phyloP scores from a whole-genome alignment of 2,888 invertebrate genomes.

The Timema cristinae region DNA sequence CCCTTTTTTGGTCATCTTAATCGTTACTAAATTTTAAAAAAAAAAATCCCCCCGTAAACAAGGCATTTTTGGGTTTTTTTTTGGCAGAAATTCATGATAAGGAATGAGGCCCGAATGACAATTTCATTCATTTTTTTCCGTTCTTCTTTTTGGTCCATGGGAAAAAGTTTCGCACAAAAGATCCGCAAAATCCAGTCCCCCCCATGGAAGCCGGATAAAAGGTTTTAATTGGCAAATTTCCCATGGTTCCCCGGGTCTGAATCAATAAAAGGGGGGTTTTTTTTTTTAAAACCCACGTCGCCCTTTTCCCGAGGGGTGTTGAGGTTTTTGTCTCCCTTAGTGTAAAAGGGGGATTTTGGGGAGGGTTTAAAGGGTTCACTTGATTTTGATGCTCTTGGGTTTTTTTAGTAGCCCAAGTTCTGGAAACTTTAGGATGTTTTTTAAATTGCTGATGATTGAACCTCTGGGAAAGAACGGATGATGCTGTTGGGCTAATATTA shows the following conservation, averaged over 20 bases:
- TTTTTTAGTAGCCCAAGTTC: not conserved
- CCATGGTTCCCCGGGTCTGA: not conserved
- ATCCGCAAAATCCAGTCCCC: not conserved
- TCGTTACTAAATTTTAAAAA: not conserved
- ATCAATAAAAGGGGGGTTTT: not conserved
- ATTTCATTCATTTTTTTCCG: not conserved
- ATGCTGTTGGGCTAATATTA: not conserved
- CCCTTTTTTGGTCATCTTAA: not conserved
- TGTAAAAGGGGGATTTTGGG: not conserved
- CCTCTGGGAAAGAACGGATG: not conserved
- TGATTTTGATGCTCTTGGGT: not conserved
- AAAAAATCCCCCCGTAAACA: not conserved
- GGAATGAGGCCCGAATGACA: constrained; percentile 3
- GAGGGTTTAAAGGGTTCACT: not conserved
- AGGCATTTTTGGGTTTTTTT: not conserved
- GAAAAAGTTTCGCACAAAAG: not conserved
- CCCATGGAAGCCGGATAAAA: not conserved
- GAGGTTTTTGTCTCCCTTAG: not conserved
- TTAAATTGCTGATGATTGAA: constrained; percentile 9
- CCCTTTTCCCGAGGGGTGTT: not conserved
- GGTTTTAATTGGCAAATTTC: not conserved
- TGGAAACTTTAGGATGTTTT: constrained; percentile 1
- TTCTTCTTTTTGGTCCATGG: not conserved
- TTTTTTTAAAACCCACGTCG: not conserved
- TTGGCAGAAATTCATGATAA: constrained; percentile 10